Evolutionary conservation across 2,113 vertebrate genomes (phyloP).

Genomic region (Melospiza melodia): DNA sequence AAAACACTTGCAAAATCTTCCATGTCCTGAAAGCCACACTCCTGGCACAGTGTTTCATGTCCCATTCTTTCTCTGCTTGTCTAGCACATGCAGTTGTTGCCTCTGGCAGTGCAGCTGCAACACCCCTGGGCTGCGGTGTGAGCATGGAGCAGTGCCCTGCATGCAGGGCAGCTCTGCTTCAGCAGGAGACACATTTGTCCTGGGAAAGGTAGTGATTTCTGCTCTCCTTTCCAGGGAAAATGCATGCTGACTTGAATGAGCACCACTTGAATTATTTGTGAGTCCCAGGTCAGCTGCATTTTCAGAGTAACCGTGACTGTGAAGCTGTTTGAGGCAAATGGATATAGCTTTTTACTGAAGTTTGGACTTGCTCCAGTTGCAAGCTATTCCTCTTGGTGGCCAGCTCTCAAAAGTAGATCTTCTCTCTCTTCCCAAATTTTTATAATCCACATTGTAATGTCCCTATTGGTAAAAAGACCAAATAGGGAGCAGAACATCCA

Average conservation of each 20-base stretch:
- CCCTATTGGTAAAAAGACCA: not conserved
- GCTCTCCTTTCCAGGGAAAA: not conserved
- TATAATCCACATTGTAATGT: not conserved
- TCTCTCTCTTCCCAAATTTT: not conserved
- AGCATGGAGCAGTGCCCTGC: too few relatives aligned
- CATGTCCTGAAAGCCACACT: not conserved
- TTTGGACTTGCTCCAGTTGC: not conserved
- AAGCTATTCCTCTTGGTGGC: not conserved
- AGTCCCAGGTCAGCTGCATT: not conserved
- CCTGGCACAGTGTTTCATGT: not conserved
- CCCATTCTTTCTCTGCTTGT: not conserved
- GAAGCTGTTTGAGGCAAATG: not conserved
- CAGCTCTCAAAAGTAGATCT: not conserved
- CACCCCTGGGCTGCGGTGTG: too few relatives aligned
- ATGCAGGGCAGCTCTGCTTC: not conserved
- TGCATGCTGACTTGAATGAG: accelerated
- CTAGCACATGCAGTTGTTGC: not conserved
- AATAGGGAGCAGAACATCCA: not conserved
- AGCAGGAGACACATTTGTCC: not conserved
- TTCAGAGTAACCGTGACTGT: not conserved
- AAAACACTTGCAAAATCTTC: not conserved
- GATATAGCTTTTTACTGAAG: not conserved
- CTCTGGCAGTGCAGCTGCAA: not conserved
- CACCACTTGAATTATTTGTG: not conserved
- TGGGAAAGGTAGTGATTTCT: not conserved